Evolutionary conservation across 2,797 vertebrate species (phyloP).

Genomic region (Halcyon badia): DNA sequence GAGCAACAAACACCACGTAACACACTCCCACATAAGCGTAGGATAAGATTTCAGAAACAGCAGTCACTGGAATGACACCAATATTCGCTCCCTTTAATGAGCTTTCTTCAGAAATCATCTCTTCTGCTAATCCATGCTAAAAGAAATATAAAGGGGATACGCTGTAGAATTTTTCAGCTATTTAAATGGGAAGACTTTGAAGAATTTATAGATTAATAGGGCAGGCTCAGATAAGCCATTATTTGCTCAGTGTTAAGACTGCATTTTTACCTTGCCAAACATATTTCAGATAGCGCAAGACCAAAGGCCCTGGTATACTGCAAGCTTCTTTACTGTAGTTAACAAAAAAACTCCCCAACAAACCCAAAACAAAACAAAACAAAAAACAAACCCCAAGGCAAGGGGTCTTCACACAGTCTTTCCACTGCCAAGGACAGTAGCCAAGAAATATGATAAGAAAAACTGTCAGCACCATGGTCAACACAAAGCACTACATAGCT

Average conservation of each 20-base stretch:
- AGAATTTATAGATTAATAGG: neutral
- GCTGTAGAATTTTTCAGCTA: neutral
- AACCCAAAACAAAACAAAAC: neutral
- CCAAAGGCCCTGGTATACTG: neutral
- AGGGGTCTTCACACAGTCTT: neutral
- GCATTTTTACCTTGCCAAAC: slow-evolving; percentile 30
- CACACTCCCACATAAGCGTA: neutral
- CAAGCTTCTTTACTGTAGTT: neutral
- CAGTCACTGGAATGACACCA: neutral
- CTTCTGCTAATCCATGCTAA: neutral
- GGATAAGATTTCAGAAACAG: slow-evolving; percentile 25
- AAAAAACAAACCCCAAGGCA: neutral
- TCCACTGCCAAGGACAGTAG: slow-evolving; percentile 1
- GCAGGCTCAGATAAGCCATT: neutral
- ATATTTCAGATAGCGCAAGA: slow-evolving; percentile 17
- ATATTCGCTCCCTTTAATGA: neutral
- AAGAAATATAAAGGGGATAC: neutral
- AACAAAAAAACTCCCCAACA: neutral
- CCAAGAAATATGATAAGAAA: slow-evolving; percentile 1
- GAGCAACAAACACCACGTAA: slow-evolving; percentile 36
- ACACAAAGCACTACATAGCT: neutral
- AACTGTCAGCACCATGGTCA: neutral
- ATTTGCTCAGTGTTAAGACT: neutral
- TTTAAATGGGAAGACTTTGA: neutral
- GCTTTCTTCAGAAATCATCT: neutral